Conservation (phyloP, 2,797 vertebrate species). For the Galagoides demidoff region DNA sequence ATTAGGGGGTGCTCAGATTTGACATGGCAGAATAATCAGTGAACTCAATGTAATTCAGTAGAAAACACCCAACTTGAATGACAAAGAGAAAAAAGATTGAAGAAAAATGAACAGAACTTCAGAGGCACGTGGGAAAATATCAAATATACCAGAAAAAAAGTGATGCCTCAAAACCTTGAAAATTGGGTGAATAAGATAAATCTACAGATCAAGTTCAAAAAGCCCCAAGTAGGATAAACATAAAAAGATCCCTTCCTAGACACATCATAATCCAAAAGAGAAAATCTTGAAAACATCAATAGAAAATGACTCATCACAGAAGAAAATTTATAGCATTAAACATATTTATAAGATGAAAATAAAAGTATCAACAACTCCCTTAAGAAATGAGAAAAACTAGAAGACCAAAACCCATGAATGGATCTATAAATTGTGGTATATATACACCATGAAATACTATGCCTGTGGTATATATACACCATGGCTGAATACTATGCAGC, state of each 20-base stretch:
- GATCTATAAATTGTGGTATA: too few species aligned
- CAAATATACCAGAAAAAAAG: background rate
- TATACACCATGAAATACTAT: too few species aligned
- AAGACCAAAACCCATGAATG: too few species aligned
- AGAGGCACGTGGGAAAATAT: too few species aligned
- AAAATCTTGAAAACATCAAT: background rate
- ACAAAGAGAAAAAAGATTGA: background rate
- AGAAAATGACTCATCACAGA: background rate
- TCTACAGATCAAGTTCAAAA: background rate
- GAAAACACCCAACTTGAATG: too few species aligned
- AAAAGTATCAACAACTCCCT: background rate
- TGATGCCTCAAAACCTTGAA: background rate
- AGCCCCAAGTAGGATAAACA: background rate
- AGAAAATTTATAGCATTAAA: background rate
- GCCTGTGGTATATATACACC: too few species aligned
- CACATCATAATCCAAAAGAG: background rate
- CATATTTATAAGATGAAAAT: background rate
- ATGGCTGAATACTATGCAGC: too few species aligned
- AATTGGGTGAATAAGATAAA: background rate
- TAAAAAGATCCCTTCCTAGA: background rate
- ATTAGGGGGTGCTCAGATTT: background rate
- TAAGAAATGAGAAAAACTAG: background rate
- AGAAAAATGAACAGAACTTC: background rate
- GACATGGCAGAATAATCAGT: too few species aligned
- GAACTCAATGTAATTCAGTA: too few species aligned